These are phyloP conservation scores for Eubasilissa splendida DNA, from an alignment of 2,888 invertebrate species.

Conservation along the genomic window DNA sequence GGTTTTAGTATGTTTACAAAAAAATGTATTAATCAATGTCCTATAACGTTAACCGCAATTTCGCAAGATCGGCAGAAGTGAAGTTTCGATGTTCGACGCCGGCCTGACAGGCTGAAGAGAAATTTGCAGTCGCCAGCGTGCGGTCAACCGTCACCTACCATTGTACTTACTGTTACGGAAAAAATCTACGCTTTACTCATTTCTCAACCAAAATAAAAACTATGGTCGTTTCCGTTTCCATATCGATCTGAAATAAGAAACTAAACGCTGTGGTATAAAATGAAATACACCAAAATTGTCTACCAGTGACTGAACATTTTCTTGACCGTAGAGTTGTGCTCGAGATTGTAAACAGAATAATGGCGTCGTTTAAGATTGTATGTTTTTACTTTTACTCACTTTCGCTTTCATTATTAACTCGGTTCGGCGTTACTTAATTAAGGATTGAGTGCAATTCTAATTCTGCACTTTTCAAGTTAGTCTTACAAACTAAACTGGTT, in stretches of 20 bases:
- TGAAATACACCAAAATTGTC: conserved; percentile 42
- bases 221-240: conserved; percentile 49
- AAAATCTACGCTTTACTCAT: conserved; percentile 42
- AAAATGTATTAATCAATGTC: too few relatives aligned
- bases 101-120: conserved; percentile 36
- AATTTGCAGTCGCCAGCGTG: conserved; percentile 31
- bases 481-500: too few relatives aligned
- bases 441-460: too few relatives aligned
- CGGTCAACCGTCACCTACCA: conserved; percentile 44
- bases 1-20: too few relatives aligned
- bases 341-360: conserved; percentile 29
- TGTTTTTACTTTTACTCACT: conserved; percentile 16
- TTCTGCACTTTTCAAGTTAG: too few relatives aligned
- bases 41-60: not conserved
- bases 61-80: not conserved
- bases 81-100: not conserved
- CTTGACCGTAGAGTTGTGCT: conserved; percentile 22
- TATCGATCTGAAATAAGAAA: conserved; percentile 44
- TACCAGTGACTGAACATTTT: conserved; percentile 42
- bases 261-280: conserved; percentile 52
- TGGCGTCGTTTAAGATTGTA: conserved; percentile 56
- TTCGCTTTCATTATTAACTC: too few relatives aligned
- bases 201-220: conserved; percentile 38
- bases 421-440: too few relatives aligned
- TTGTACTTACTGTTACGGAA: conserved; percentile 20